These are phyloP conservation scores for Synanthedon tipuliformis DNA, from an alignment of 2,888 invertebrate species.

Conservation along the genomic window DNA sequence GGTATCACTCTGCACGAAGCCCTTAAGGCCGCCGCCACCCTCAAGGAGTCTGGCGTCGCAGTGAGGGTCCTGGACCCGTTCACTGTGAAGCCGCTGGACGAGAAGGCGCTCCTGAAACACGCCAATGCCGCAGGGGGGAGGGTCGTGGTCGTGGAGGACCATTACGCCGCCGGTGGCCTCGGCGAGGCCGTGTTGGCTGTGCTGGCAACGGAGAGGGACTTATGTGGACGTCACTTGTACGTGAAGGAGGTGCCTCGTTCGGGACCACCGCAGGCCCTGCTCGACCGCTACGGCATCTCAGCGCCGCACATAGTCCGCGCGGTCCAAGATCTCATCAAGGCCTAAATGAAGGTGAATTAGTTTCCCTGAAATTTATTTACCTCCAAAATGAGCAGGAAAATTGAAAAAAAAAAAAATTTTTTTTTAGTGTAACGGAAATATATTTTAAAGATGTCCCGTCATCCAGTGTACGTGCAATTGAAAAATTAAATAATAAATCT, in stretches of 20 bases:
- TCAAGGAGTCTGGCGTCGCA: constrained; percentile 76
- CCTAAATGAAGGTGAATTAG: constrained; percentile 8
- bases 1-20: constrained; percentile 96
- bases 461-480: too few species aligned
- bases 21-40: constrained; percentile 81
- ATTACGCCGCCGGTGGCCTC: constrained; percentile 94
- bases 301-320: constrained; percentile 82
- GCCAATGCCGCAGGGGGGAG: constrained; percentile 84
- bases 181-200: constrained; percentile 95
- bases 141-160: constrained; percentile 95
- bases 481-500: too few species aligned
- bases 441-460: too few species aligned
- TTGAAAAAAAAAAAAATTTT: too few species aligned
- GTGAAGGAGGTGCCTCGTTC: constrained; percentile 91
- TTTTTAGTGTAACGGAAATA: too few species aligned
- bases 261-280: constrained; percentile 86
- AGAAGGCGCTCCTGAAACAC: constrained; percentile 77
- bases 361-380: too few species aligned
- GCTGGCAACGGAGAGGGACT: constrained; percentile 77
- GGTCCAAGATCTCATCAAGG: constrained; percentile 73
- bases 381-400: too few species aligned
- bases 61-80: constrained; percentile 94
- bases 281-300: constrained; percentile 91
- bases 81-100: constrained; percentile 95
- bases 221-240: constrained; percentile 81